Evolutionary conservation across 2,888 invertebrate genomes (phyloP), one percentile per base, ranked within the genome.

Genomic region (Aphrophora alni): DNA sequence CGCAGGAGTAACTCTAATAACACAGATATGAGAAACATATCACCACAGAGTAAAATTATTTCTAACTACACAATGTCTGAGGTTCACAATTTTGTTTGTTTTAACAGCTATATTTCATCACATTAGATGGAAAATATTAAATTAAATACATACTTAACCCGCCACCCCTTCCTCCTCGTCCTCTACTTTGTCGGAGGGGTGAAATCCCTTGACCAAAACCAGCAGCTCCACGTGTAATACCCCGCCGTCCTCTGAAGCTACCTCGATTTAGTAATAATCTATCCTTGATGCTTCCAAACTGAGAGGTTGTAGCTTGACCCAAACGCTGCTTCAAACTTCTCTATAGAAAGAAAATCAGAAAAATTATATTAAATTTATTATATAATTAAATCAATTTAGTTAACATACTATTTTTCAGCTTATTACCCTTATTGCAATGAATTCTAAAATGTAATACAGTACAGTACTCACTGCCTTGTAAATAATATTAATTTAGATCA

Each of bases 201-300:
- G 59, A 38, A n/a, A 38, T 27, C 38, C 28, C 28, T 24, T 12
- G 28, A 73, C 73, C 28, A n/a, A n/a, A n/a, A n/a, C n/a, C n/a
- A n/a, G n/a, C n/a, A n/a, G n/a, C n/a, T n/a, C n/a, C n/a, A n/a
- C 73, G 33, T 33, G 5, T 12, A 26, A 17, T 27, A 8, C 76
- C 59, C 38, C 77, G 33, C 25, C 38, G 44, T 44, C 38, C 77
- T 24, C 33, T 12, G 24, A 33, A 25, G 14, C 77, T 21, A 12
- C 69, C 77, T 21, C 69, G 59, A n/a, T 38, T 69, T n/a, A 81
- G 78, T 10, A 59, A 78, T 59, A 83, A 74, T 12, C 82, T 70
- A 68, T 83, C 83, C 69, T 81, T 82, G 14, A 83, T 74, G 38
- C 78, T 80, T 27, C 38, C 81, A 44, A 75, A 26, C 1, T 24